These are phyloP conservation scores for Podarcis lilfordi DNA, from an alignment of 2,797 vertebrate species.

Conservation along the genomic window DNA sequence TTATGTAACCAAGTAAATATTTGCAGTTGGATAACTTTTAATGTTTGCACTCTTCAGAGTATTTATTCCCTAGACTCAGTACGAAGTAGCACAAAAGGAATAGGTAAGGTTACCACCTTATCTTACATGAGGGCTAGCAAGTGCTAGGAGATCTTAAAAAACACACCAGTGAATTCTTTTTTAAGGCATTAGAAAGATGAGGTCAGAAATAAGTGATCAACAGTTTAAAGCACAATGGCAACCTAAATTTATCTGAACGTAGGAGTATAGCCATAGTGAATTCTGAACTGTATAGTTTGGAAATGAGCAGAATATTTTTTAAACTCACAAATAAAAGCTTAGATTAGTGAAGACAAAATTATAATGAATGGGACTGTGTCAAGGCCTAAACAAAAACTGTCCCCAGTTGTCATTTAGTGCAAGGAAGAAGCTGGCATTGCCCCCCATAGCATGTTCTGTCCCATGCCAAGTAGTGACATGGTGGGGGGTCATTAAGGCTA, in stretches of 20 bases:
- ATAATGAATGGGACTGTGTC: not conserved
- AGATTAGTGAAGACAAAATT: no score
- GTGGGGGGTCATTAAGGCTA: not conserved
- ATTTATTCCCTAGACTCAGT: not conserved
- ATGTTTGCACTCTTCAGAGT: slow-evolving; percentile 1
- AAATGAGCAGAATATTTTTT: no score
- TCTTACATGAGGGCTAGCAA: not conserved
- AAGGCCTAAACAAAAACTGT: not conserved
- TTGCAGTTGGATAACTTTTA: slow-evolving; percentile 12
- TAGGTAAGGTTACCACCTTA: not conserved
- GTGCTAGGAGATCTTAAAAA: not conserved
- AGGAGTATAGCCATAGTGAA: slow-evolving; percentile 74
- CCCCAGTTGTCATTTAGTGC: no score
- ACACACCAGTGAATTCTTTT: not conserved
- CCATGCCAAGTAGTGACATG: not conserved
- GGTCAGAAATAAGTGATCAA: not conserved
- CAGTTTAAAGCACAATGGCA: not conserved
- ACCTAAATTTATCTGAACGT: slow-evolving; percentile 70
- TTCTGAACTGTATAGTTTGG: not conserved
- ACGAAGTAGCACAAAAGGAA: not conserved
- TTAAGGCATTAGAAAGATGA: not conserved
- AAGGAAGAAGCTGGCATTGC: not conserved
- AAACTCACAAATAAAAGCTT: no score
- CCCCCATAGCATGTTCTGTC: no score
- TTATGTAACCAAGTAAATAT: slow-evolving; percentile 31